A percentile compares a stretch with the other conserved stretches of the same genome.
phyloP scores from a whole-genome alignment of 2,797 vertebrate species.

The Poliocrania exsul region DNA sequence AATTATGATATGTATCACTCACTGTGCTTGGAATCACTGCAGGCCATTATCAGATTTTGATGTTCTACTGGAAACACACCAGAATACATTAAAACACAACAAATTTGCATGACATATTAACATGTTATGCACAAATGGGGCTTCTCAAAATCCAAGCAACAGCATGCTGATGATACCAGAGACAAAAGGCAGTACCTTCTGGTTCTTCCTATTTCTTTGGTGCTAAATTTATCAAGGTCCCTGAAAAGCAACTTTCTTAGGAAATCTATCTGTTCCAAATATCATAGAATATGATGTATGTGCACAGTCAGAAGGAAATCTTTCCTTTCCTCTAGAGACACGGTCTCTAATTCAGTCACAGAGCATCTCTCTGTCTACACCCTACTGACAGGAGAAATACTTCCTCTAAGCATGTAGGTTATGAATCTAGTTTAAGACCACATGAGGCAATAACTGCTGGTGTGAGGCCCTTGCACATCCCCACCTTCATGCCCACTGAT shows the following conservation, averaged over 20 bases:
- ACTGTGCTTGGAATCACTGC: background rate
- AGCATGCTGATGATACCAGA: background rate
- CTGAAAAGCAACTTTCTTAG: background rate
- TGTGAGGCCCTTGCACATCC: slow-evolving; percentile 71
- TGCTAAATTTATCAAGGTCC: background rate
- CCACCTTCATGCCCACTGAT: slow-evolving; percentile 78
- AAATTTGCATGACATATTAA: background rate
- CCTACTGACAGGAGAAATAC: background rate
- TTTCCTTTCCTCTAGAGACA: background rate
- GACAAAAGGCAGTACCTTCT: background rate
- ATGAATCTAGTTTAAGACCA: slow-evolving; percentile 77
- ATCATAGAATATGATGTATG: background rate
- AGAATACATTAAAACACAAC: background rate
- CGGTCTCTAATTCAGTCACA: background rate
- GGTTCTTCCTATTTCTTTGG: background rate
- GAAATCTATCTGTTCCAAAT: background rate
- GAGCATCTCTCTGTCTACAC: background rate
- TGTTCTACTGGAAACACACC: background rate
- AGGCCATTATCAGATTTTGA: background rate
- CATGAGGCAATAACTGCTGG: slow-evolving; percentile 75
- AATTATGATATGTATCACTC: background rate
- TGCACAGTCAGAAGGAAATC: background rate
- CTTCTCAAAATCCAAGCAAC: background rate
- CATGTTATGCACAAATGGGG: background rate
- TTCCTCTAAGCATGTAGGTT: background rate